Conservation (phyloP, 1,140 invertebrate genomes). For the Ostrea denselamellosa region DNA sequence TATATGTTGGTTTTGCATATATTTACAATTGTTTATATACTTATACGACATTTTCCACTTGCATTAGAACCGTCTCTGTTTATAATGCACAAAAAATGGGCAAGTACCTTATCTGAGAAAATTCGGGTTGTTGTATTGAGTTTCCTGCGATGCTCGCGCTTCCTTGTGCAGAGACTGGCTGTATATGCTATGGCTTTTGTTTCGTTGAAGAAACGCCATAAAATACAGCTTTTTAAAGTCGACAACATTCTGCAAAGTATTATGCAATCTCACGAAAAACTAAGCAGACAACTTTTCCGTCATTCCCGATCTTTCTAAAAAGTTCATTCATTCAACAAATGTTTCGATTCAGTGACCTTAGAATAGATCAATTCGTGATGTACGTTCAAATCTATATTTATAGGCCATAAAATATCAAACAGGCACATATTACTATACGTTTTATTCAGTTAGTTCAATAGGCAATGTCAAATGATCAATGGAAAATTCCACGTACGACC, state of each 20-base stretch:
- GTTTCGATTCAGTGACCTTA: neutral
- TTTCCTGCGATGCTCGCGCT: neutral
- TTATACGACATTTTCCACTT: neutral
- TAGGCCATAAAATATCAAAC: no score
- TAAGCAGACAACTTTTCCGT: constrained; percentile 28
- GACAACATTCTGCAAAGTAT: neutral
- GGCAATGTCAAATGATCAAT: neutral
- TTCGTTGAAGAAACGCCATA: constrained; percentile 6
- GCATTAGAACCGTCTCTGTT: neutral
- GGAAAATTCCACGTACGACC: neutral
- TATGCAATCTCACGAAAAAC: neutral
- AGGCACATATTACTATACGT: no score
- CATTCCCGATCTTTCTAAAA: constrained; percentile 5
- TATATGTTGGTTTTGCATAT: no score
- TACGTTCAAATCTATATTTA: no score
- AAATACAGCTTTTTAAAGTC: neutral
- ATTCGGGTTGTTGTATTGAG: constrained; percentile 33
- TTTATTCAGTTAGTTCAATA: neutral
- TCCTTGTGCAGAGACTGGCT: neutral
- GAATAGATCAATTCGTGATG: neutral
- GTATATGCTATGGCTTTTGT: neutral
- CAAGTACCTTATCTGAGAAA: constrained; percentile 25
- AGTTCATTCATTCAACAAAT: neutral
- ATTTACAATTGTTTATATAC: neutral
- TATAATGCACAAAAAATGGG: neutral